Percentiles rank a stretch among this genome's conserved stretches.
phyloP scores from a whole-genome alignment of 2,113 vertebrate genomes.

The Thunnus thynnus region DNA sequence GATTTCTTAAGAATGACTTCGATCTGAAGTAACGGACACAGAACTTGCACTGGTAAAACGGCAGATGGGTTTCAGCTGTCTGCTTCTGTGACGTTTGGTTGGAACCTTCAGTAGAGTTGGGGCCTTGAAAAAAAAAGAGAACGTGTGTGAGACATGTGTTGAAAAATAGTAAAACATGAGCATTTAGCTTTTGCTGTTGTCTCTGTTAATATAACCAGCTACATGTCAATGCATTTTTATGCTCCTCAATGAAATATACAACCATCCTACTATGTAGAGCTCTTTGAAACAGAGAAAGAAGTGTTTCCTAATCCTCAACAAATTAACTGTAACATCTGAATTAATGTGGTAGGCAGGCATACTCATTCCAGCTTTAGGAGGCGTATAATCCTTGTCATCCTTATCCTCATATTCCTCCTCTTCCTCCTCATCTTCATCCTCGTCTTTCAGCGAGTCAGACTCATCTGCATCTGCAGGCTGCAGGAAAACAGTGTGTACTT shows the following conservation, averaged over 20 bases:
- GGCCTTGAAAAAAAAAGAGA: slow-evolving; percentile 85
- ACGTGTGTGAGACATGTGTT: background rate
- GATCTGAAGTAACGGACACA: slow-evolving; percentile 99
- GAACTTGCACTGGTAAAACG: slow-evolving; percentile 99
- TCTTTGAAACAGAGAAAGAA: slow-evolving; percentile 31
- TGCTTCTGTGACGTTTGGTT: slow-evolving; percentile 89
- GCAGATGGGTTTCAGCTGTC: slow-evolving; percentile 87
- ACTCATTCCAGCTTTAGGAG: slow-evolving; percentile 92
- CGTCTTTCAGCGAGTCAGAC: slow-evolving; percentile 78
- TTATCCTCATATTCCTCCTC: slow-evolving; percentile 89
- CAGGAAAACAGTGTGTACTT: slow-evolving; percentile 97
- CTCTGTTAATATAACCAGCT: background rate
- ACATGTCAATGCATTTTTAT: background rate
- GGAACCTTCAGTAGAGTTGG: slow-evolving; percentile 87
- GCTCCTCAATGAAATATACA: background rate
- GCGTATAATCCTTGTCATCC: slow-evolving; percentile 90
- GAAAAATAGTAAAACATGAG: background rate
- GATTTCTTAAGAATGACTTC: slow-evolving; percentile 95
- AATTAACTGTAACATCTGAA: slow-evolving; percentile 55
- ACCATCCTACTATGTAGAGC: background rate
- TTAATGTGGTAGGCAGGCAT: slow-evolving; percentile 60
- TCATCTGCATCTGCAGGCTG: slow-evolving; percentile 95
- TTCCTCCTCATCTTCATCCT: slow-evolving; percentile 91
- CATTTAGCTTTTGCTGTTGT: background rate
- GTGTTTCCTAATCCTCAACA: slow-evolving; percentile 43